These are phyloP conservation scores for Lucilia sericata DNA, from an alignment of 1,140 invertebrate genomes.

Conservation along the genomic window DNA sequence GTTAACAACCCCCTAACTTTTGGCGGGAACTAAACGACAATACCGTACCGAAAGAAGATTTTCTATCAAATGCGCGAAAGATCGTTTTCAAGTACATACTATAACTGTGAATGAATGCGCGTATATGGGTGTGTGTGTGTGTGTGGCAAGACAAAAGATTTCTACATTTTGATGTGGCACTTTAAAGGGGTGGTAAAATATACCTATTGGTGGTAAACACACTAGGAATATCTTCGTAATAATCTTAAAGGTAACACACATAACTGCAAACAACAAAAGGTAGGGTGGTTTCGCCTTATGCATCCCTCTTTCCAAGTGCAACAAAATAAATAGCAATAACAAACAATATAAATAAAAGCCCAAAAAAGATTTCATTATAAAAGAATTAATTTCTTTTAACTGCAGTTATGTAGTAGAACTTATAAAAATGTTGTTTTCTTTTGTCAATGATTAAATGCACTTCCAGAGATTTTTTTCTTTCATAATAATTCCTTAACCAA, in stretches of 20 bases:
- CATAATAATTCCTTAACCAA: background rate
- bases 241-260: background rate
- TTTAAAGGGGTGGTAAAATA: slow-evolving; percentile 1
- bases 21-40: slow-evolving; percentile 24
- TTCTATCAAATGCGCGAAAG: slow-evolving; percentile 18
- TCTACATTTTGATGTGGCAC: too few species aligned
- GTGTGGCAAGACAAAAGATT: background rate
- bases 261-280: background rate
- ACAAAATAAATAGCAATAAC: too few species aligned
- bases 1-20: slow-evolving; percentile 36
- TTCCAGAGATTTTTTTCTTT: background rate
- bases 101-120: too few species aligned
- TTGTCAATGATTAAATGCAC: slow-evolving; percentile 17
- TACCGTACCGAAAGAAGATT: background rate
- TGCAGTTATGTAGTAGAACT: background rate
- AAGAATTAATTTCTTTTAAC: background rate
- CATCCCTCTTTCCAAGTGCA: too few species aligned
- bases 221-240: background rate
- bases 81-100: background rate
- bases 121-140: background rate
- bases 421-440: background rate
- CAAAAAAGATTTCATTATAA: too few species aligned
- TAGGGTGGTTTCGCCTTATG: background rate
- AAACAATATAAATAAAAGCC: too few species aligned
- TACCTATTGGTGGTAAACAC: background rate